A percentile compares a stretch with the other conserved stretches of the same genome.
Conservation (phyloP, 1,140 invertebrate species). For the Drosophila murphyi region DNA sequence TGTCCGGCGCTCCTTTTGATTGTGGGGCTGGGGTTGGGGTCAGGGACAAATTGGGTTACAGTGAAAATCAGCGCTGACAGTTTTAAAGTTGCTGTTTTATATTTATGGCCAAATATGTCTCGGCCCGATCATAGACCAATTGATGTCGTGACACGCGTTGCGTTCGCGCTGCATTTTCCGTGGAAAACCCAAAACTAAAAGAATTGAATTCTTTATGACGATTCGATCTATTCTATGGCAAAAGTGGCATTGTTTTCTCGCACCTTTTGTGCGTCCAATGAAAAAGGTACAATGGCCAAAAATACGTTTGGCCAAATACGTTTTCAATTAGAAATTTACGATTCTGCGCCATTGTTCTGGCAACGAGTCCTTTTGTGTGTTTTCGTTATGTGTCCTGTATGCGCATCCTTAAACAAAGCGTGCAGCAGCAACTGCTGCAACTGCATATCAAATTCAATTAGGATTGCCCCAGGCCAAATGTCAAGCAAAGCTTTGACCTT, state of each 20-base stretch:
- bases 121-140: slow-evolving; percentile 1
- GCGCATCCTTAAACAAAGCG: slow-evolving; percentile 40
- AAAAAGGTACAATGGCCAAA: slow-evolving; percentile 55
- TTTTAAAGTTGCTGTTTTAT: slow-evolving; percentile 17
- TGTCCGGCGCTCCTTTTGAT: slow-evolving; percentile 32
- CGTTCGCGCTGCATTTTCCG: slow-evolving; percentile 7
- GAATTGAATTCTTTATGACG: slow-evolving; percentile 23
- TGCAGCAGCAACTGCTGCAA: slow-evolving; percentile 11
- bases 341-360: slow-evolving; percentile 53
- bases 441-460: slow-evolving; percentile 67
- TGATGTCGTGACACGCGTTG: slow-evolving; percentile 35
- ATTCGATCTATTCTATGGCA: slow-evolving; percentile 6
- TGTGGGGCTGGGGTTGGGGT: too few species aligned
- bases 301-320: slow-evolving; percentile 46
- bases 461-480: slow-evolving; percentile 14
- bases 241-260: slow-evolving; percentile 8
- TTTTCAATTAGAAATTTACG: slow-evolving; percentile 81
- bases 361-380: slow-evolving; percentile 31
- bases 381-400: background rate
- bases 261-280: slow-evolving; percentile 27
- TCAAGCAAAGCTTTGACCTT: slow-evolving; percentile 37
- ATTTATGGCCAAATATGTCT: slow-evolving; percentile 35
- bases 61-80: slow-evolving; percentile 25
- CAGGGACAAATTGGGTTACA: background rate
- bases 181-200: background rate